Evolutionary conservation across 2,888 invertebrate species (phyloP).

Genomic region (Hirtodrosophila alboralis): DNA sequence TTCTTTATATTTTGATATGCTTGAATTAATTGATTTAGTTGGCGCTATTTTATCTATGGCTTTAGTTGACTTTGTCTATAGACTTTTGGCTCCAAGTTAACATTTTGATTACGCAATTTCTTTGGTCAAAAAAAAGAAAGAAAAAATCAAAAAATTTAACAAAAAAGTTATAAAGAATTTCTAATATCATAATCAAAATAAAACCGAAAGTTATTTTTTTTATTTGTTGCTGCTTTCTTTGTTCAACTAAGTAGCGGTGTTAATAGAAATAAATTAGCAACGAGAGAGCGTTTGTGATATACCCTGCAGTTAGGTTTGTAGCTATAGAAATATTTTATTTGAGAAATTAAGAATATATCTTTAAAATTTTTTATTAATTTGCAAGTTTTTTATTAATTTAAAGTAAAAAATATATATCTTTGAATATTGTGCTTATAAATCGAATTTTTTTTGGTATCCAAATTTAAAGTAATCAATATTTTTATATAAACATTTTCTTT

Average conservation of each 20-base stretch:
- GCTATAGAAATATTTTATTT: no score
- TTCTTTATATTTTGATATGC: conserved; percentile 3
- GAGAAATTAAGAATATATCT: no score
- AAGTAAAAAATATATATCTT: no score
- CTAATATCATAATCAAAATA: not conserved
- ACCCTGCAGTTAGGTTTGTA: no score
- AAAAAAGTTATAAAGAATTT: not conserved
- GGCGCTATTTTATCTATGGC: conserved; percentile 18
- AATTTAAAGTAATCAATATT: no score
- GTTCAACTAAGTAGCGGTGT: not conserved
- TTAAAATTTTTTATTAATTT: no score
- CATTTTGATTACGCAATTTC: conserved; percentile 1
- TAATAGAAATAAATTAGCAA: not conserved
- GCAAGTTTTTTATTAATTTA: no score
- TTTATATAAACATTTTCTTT: no score
- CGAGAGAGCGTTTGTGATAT: no score
- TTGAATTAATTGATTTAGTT: conserved; percentile 2
- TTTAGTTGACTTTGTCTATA: not conserved
- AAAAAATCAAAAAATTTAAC: no score
- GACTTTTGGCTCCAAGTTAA: not conserved
- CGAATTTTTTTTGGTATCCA: no score
- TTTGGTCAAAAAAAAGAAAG: not conserved
- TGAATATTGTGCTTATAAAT: no score
- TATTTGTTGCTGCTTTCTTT: not conserved
- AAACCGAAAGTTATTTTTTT: not conserved